Conservation (phyloP, 2,888 invertebrate species). For the Eurytoma californica region DNA sequence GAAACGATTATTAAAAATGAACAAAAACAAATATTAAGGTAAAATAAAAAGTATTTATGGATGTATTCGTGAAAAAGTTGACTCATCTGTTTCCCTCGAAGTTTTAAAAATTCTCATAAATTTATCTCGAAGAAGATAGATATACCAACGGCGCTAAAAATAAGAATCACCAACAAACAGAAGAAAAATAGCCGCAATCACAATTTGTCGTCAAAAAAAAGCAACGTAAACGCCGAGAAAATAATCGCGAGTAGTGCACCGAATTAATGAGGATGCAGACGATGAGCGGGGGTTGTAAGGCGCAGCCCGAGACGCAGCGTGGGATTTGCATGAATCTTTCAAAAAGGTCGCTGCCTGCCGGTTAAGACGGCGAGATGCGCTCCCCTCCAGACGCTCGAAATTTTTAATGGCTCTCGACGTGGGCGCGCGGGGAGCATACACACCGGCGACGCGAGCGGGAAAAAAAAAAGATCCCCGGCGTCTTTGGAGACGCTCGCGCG, state of each 20-base stretch:
- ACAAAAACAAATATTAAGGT: too few species aligned
- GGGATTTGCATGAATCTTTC: slow-evolving; percentile 42
- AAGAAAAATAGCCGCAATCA: too few species aligned
- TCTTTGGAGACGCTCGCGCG: not conserved
- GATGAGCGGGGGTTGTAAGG: slow-evolving; percentile 17
- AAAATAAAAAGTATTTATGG: too few species aligned
- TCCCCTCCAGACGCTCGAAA: slow-evolving; percentile 8
- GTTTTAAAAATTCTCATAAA: too few species aligned
- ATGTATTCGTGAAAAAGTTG: not conserved
- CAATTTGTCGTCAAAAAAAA: slow-evolving; percentile 40
- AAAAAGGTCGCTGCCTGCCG: slow-evolving; percentile 32
- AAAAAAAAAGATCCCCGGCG: slow-evolving; percentile 2
- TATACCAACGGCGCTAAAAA: too few species aligned
- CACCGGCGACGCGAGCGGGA: not conserved
- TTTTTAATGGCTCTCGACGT: slow-evolving; percentile 34
- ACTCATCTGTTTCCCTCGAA: too few species aligned
- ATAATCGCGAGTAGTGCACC: too few species aligned
- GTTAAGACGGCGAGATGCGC: not conserved
- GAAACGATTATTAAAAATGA: too few species aligned
- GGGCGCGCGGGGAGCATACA: not conserved
- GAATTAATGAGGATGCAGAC: slow-evolving; percentile 50
- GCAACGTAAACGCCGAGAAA: slow-evolving; percentile 45
- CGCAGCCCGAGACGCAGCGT: slow-evolving; percentile 12
- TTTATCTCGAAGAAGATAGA: too few species aligned
- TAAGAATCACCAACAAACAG: too few species aligned